Base-by-base conservation (phyloP, 1,140 invertebrate genomes). In the Brachionus plicatilis region DNA sequence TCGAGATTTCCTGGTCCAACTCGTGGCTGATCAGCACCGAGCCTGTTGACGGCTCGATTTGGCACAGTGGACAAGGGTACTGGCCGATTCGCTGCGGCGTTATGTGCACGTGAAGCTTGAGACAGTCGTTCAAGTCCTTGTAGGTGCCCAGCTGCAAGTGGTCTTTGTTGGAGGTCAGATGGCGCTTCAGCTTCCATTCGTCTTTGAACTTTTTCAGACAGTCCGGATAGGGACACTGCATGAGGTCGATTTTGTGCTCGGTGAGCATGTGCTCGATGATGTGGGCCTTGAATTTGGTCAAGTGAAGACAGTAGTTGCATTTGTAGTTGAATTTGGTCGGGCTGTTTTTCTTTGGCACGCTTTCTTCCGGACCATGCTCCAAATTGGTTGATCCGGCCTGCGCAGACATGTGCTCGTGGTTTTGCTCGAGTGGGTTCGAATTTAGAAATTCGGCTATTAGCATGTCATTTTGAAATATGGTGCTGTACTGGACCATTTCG, bases 121-220 rank as follows among this genome's bases (percentile, higher is more conserved):
- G 33, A 29, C 72, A 76, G 50, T 76, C 72, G n/a, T 76, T 76
- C 24, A 76, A 20, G 45, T 50, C 72, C 27, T 29, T 76, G 43
- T 27, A 76, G 43, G 41, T 76, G 9, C 45, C 72, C 8, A 50
- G 43, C 45, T 53, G 43, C 7, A 76, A 24, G n/a, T 76, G 72
- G 7, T 76, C 72, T 76, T 76, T 76, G 33, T 76, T 76, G 2
- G 72, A 76, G 11, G 20, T 47, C 20, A 76, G 43, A 14, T 76
- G 72, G 14, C 72, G 72, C 27, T 76, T 76, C 11, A 76, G 43
- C 14, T 76, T 76, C 72, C 72, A 76, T 76, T 76, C 72, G 27
- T 76, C 72, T 76, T 76, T 76, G 72, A 76, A 76, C 53, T 50
- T 76, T 76, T 76, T 76, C 24, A 50, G 29, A 76, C 72, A 76